Base-by-base conservation (phyloP, 2,888 invertebrate species). In the Copidosoma aretas region DNA sequence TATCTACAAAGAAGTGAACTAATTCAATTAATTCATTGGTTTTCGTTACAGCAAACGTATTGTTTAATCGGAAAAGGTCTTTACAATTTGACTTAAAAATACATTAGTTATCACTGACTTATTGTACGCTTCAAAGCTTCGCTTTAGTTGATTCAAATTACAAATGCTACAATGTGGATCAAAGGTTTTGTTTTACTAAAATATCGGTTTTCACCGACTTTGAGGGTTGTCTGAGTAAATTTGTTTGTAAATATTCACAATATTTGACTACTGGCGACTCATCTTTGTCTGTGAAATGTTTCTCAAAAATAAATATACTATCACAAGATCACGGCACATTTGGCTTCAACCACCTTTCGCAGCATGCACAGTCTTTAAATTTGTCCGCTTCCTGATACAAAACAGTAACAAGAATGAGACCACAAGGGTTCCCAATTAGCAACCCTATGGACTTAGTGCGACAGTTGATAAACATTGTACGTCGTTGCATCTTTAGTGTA, bases 361-460 rank as follows among this genome's bases (percentile, higher is more conserved):
- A 15, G 58, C 39, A 43, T 58, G 8, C 10, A 58, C 10, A 25
- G 4, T 39, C 41, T 12, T 41, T 43, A 58, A 10, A 21, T 21
- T 15, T 58, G 1, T 12, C 43, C 41, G 19, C 41, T 58, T 2
- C 19, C 21, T 19, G 10, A 32, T 12, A 19, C 58, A 21, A 21
- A 58, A 10, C 19, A 15, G n/a, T 58, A 58, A 58, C 58, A 17
- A 10, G 10, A 24, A 58, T 58, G 58, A 41, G 15, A 24, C 63
- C 25, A 64, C 12, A 57, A 19, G 12, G 70, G 60, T 15, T 66
- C 70, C 59, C 63, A 70, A 12, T 64, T 52, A n/a, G n/a, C 39
- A 10, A 71, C 58, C 39, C 64, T 64, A 49, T 43, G 53, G 10
- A 51, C 60, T n/a, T 57, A 22, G 53, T 71, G 67, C 10, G 43